These are phyloP conservation scores for Forficula auricularia DNA, from an alignment of 1,140 invertebrate genomes.

Conservation along the genomic window DNA sequence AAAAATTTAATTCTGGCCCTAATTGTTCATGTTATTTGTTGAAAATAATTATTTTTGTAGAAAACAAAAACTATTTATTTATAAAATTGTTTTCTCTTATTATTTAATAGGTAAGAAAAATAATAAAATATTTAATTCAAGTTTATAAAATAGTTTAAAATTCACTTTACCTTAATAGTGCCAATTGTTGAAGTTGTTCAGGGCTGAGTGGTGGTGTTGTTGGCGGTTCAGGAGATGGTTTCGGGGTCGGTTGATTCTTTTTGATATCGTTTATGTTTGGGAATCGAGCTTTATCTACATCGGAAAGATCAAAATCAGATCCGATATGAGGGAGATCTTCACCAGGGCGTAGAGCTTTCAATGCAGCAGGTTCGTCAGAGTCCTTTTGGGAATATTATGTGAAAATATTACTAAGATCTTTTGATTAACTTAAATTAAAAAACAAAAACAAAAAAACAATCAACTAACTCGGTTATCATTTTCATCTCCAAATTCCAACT, in stretches of 20 bases:
- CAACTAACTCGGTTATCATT: slow-evolving; percentile 30
- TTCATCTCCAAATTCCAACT: slow-evolving; percentile 66
- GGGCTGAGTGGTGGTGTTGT: slow-evolving; percentile 36
- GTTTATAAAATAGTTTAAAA: too few species aligned
- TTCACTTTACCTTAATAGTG: slow-evolving; percentile 35
- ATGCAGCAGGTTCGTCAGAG: slow-evolving; percentile 9
- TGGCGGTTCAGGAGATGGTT: slow-evolving; percentile 15
- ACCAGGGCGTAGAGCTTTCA: slow-evolving; percentile 35
- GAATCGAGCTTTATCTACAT: slow-evolving; percentile 38
- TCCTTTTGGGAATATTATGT: slow-evolving; percentile 22
- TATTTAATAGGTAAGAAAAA: too few species aligned
- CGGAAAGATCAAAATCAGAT: slow-evolving; percentile 46
- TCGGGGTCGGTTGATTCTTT: slow-evolving; percentile 21
- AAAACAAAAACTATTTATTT: too few species aligned
- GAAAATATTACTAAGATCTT: neutral
- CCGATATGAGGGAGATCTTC: slow-evolving; percentile 44
- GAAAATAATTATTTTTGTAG: too few species aligned
- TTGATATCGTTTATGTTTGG: neutral
- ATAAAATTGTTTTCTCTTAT: too few species aligned
- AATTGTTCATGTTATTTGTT: too few species aligned
- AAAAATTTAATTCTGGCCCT: too few species aligned
- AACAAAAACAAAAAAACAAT: slow-evolving; percentile 25
- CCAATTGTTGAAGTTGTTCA: slow-evolving; percentile 56
- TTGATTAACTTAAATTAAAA: neutral
- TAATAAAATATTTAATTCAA: too few species aligned